These are phyloP conservation scores for Odontocerum albicorne DNA, from an alignment of 2,888 invertebrate species.

Conservation along the genomic window DNA sequence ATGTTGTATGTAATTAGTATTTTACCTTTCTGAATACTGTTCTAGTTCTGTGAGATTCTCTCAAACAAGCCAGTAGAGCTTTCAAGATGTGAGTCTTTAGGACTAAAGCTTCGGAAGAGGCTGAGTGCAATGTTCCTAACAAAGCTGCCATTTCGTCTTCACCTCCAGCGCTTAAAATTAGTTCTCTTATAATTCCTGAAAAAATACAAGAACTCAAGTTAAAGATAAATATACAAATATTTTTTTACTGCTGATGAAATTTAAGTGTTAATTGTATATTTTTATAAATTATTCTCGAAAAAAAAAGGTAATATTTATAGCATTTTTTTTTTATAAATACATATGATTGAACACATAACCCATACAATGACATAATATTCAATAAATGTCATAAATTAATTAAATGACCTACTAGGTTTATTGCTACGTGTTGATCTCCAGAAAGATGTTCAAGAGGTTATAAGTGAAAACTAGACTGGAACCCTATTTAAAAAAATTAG, in stretches of 20 bases:
- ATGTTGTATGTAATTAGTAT: background rate
- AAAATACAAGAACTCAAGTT: no score
- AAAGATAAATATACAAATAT: slow-evolving; percentile 5
- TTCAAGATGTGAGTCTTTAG: slow-evolving; percentile 90
- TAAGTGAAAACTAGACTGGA: no score
- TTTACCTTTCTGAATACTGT: slow-evolving; percentile 91
- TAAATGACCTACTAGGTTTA: no score
- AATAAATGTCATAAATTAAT: no score
- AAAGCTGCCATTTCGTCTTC: slow-evolving; percentile 96
- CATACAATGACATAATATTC: no score
- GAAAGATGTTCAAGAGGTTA: no score
- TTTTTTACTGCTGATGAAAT: background rate
- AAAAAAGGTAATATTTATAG: no score
- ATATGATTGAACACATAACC: no score
- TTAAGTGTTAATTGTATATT: background rate
- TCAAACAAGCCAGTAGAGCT: slow-evolving; percentile 82
- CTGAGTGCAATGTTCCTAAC: slow-evolving; percentile 89
- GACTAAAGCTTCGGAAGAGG: slow-evolving; percentile 75
- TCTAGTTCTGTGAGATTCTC: slow-evolving; percentile 95
- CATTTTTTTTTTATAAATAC: no score
- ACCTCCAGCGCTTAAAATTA: slow-evolving; percentile 87
- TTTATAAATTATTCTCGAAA: no score
- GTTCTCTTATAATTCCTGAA: slow-evolving; percentile 79
- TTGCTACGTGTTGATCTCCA: no score
- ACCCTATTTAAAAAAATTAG: no score